phyloP scores from a whole-genome alignment of 2,113 vertebrate species.

The Pyrgilauda ruficollis region DNA sequence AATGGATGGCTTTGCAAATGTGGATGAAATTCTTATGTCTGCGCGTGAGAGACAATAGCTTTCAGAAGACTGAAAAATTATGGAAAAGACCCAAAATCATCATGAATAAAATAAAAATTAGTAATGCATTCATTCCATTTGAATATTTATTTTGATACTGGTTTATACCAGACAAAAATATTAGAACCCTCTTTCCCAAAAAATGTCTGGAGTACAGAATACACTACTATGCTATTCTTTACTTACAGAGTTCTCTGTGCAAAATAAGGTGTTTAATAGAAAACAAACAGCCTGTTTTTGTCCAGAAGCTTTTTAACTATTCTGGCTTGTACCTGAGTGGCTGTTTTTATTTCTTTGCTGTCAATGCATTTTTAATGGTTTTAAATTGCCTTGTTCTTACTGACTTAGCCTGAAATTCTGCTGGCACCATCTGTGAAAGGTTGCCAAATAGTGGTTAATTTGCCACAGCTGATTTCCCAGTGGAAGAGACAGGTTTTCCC shows the following conservation, averaged over 20 bases:
- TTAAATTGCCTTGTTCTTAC: conserved; percentile 40
- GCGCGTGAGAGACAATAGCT: background rate
- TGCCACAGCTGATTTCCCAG: conserved; percentile 36
- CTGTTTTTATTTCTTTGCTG: conserved; percentile 11
- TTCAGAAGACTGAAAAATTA: background rate
- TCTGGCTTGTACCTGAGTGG: background rate
- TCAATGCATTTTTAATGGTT: conserved; percentile 52
- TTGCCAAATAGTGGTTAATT: conserved; percentile 34
- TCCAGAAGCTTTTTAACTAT: background rate
- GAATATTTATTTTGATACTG: background rate
- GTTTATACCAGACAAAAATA: background rate
- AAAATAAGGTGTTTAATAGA: background rate
- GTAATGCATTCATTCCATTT: background rate
- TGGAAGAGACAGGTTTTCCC: conserved; percentile 13
- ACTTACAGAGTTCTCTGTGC: background rate
- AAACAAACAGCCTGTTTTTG: background rate
- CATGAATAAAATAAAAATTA: conserved; percentile 4
- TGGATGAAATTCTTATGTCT: background rate
- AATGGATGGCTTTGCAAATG: background rate
- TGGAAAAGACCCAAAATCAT: background rate
- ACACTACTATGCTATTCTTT: background rate
- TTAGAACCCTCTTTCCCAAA: background rate
- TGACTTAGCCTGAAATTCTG: conserved; percentile 44
- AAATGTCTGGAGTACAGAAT: background rate
- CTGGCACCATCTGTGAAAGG: background rate